Base-by-base conservation (phyloP, 1,140 invertebrate species). In the Bilobella aurantiaca region DNA sequence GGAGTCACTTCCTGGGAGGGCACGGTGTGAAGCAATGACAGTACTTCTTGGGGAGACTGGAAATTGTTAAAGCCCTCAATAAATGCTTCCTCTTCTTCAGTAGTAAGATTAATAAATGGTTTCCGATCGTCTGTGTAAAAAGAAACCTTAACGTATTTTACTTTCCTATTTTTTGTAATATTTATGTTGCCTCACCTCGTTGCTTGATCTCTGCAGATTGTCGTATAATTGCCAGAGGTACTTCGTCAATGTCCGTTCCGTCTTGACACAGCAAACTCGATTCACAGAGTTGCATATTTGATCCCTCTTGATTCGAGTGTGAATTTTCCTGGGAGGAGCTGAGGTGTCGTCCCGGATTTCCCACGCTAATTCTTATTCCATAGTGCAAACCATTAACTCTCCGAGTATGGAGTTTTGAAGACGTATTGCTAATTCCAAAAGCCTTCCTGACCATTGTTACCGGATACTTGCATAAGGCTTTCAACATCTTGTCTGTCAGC, bases 181-280 rank as follows among this genome's bases (percentile, higher is more conserved):
- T 30, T 3, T 3, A n/a, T n/a, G n/a, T n/a, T n/a, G n/a, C 21
- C 16, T 21, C 32, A 21, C 23, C 2, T 8, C 25, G 5, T 12
- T 3, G 1, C 2, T 46, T 47, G 14, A 12, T 46, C 18, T 62
- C 14, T 5, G 3, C 42, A 2, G n/a, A 14, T 31, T 25, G 47
- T 57, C 23, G 12, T 69, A 83, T 78, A 14, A 88, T 81, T 58
- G 87, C 81, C 3, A 86, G 75, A 1, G 86, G 86, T 46, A 88
- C 75, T 75, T 89, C 87, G 68, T 84, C 81, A 37, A 89, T 84
- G 42, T 81, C 78, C 1, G 78, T 73, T 27, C 85, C 86, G 75
- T 86, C 84, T 77, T 89, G 85, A 29, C 86, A 74, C 34, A 88
- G 75, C 34, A 86, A 82, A 14, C 81, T 82, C n/a, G 80, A 80